Conservation (phyloP, 2,888 invertebrate genomes). For the Scaptomyza reducta region DNA sequence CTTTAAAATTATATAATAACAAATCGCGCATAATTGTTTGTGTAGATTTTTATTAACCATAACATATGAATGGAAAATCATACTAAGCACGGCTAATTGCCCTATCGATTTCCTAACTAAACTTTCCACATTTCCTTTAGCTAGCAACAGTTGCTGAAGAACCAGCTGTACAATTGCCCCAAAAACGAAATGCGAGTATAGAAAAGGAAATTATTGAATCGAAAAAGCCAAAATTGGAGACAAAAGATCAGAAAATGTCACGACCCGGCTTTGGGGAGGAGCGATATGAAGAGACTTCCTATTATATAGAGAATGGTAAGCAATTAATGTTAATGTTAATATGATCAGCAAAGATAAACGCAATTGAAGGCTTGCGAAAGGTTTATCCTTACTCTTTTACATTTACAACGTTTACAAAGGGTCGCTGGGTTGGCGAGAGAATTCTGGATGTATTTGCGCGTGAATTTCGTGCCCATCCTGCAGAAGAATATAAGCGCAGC, state of each 20-base stretch:
- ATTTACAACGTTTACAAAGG: conserved; percentile 97
- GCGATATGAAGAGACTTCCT: conserved; percentile 96
- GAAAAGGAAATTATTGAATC: conserved; percentile 4
- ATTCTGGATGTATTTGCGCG: conserved; percentile 95
- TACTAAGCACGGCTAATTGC: no score
- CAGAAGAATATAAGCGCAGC: conserved; percentile 95
- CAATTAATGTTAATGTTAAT: conserved; percentile 3
- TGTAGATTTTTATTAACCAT: no score
- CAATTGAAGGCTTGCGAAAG: conserved; percentile 90
- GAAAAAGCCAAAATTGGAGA: conserved; percentile 90
- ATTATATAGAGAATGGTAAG: conserved; percentile 97
- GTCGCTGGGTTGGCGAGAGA: conserved; percentile 96
- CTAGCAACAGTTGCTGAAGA: conserved; percentile 18
- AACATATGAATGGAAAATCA: no score
- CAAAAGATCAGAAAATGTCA: conserved; percentile 95
- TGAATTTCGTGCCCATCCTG: conserved; percentile 96
- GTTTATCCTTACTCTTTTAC: conserved; percentile 98
- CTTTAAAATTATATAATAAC: no score
- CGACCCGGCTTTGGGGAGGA: conserved; percentile 96
- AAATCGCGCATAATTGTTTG: no score
- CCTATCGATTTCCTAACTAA: background rate
- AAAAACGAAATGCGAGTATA: conserved; percentile 49
- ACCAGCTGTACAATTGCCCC: conserved; percentile 12
- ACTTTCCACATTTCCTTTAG: conserved; percentile 27
- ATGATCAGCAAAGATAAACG: conserved; percentile 26